Conservation (phyloP, 2,888 invertebrate species). For the Drosophila leonis region DNA sequence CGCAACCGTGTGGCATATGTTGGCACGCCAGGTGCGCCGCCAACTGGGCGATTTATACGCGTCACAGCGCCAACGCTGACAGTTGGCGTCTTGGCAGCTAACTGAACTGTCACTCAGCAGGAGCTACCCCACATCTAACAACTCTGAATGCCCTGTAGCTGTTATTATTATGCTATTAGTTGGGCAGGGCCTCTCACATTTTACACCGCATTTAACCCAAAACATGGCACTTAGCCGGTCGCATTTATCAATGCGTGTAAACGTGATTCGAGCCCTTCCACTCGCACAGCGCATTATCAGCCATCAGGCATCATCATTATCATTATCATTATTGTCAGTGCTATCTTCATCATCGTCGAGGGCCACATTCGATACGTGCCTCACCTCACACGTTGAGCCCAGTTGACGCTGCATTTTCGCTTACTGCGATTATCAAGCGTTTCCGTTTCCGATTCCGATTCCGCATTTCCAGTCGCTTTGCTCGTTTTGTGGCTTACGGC, state of each 20-base stretch:
- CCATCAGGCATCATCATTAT: constrained; percentile 38
- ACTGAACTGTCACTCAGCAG: constrained; percentile 80
- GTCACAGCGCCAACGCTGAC: constrained; percentile 66
- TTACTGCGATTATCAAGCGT: constrained; percentile 72
- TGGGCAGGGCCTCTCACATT: constrained; percentile 43
- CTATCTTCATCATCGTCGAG: constrained; percentile 34
- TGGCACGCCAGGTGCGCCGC: constrained; percentile 63
- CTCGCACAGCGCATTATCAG: constrained; percentile 48
- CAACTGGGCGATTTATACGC: constrained; percentile 78
- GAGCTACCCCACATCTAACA: neutral
- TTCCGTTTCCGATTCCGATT: constrained; percentile 53
- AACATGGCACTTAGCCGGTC: constrained; percentile 67
- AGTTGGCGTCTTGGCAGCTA: constrained; percentile 68
- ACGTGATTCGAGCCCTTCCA: constrained; percentile 68
- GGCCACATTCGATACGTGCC: constrained; percentile 57
- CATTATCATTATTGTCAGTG: constrained; percentile 27
- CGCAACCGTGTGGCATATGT: constrained; percentile 52
- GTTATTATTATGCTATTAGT: constrained; percentile 62
- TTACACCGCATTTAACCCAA: constrained; percentile 74
- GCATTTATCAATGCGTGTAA: constrained; percentile 69
- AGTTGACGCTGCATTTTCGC: constrained; percentile 74
- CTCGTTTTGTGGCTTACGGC: constrained; percentile 72
- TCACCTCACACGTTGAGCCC: constrained; percentile 30
- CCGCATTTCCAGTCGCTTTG: constrained; percentile 35
- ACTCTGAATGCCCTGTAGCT: neutral